Percentiles rank a stretch among this genome's conserved stretches.
Evolutionary conservation across 2,797 vertebrate species (phyloP).

Genomic region (Thamnophis elegans): DNA sequence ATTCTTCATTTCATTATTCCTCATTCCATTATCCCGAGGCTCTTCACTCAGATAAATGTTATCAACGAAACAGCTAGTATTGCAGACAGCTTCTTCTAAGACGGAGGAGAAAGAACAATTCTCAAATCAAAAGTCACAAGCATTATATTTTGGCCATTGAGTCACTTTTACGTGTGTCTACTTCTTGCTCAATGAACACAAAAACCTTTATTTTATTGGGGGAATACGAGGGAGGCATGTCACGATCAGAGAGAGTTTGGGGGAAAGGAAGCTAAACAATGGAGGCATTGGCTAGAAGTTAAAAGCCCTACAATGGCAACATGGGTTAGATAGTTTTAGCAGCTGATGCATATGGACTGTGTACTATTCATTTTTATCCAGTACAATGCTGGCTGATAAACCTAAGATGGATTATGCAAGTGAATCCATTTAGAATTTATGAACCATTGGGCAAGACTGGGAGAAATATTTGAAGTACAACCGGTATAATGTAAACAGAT

Average conservation of each 20-base stretch:
- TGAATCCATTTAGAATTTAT: not conserved
- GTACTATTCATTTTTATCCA: not conserved
- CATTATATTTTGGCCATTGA: not conserved
- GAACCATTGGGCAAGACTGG: not conserved
- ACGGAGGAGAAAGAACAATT: not conserved
- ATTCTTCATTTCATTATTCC: not conserved
- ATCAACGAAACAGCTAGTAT: not conserved
- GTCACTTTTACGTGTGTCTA: not conserved
- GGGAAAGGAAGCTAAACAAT: not conserved
- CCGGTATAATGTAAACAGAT: not conserved
- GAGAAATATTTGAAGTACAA: not conserved
- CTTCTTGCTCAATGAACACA: not conserved
- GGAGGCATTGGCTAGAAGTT: not conserved
- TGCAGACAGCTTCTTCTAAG: not conserved
- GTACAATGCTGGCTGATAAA: not conserved
- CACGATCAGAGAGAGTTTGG: not conserved
- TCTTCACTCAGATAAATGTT: slow-evolving; percentile 6
- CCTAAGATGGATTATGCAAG: not conserved
- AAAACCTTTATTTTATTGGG: not conserved
- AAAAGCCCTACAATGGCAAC: not conserved
- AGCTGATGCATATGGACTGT: not conserved
- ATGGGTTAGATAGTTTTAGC: not conserved
- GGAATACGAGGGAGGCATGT: not conserved
- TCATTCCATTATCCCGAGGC: not conserved
- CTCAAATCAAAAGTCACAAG: not conserved